These are phyloP conservation scores for Karalla daura DNA, from an alignment of 2,797 vertebrate species.

Conservation along the genomic window DNA sequence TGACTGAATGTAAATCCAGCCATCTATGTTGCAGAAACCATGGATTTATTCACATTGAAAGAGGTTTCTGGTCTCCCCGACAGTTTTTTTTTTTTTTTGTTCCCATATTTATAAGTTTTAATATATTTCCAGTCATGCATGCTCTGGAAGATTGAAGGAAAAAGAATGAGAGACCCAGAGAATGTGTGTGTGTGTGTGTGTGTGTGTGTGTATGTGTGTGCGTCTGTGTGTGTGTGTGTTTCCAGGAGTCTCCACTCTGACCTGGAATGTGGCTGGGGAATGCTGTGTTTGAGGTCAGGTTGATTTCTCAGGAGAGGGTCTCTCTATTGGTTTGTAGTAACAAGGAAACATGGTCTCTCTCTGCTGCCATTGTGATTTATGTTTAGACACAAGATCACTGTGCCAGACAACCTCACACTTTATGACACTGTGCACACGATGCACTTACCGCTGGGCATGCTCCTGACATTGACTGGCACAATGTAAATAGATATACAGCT, in stretches of 20 bases:
- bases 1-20: too few relatives aligned
- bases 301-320: slow-evolving; percentile 80
- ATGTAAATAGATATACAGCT: slow-evolving; percentile 65
- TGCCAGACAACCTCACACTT: slow-evolving; percentile 70
- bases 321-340: slow-evolving; percentile 60
- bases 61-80: slow-evolving; percentile 4
- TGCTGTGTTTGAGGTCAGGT: slow-evolving; percentile 72
- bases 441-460: slow-evolving; percentile 55
- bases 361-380: slow-evolving; percentile 81
- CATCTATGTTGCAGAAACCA: too few relatives aligned
- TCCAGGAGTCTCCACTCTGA: slow-evolving; percentile 47
- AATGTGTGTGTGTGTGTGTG: slow-evolving; percentile 16
- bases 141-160: slow-evolving; percentile 29
- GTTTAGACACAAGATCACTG: slow-evolving; percentile 73
- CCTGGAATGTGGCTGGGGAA: slow-evolving; percentile 37
- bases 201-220: slow-evolving; percentile 14
- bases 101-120: slow-evolving; percentile 45
- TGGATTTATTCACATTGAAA: too few relatives aligned
- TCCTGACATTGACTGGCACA: slow-evolving; percentile 67
- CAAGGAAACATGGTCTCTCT: slow-evolving; percentile 65
- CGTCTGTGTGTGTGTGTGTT: slow-evolving; percentile 38
- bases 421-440: slow-evolving; percentile 51
- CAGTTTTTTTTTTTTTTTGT: slow-evolving; percentile 1
- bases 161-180: slow-evolving; percentile 2
- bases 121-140: slow-evolving; percentile 56